Evolutionary conservation across 2,113 vertebrate species (phyloP).

Genomic region (Lophochroa leadbeateri): DNA sequence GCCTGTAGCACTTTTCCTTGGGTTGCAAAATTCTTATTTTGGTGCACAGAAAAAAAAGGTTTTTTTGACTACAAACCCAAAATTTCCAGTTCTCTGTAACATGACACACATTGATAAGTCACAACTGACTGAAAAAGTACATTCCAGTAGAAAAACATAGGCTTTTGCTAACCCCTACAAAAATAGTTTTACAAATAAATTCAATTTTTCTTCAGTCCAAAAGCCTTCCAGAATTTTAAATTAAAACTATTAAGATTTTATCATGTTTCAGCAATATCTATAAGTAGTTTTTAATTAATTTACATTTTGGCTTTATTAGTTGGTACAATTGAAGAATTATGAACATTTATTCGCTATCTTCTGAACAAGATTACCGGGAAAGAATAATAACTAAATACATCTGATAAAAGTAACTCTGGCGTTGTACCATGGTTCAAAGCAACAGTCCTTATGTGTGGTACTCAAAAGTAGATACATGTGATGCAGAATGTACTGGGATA

Average conservation of each 20-base stretch:
- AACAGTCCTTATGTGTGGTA: neutral
- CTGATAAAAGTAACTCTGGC: neutral
- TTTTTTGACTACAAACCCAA: neutral
- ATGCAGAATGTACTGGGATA: neutral
- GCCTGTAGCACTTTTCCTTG: neutral
- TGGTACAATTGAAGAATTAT: neutral
- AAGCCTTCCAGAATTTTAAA: slow-evolving; percentile 8
- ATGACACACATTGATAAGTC: neutral
- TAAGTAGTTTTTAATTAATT: neutral
- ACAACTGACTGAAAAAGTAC: neutral
- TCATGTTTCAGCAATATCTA: neutral
- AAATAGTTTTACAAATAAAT: slow-evolving; percentile 36
- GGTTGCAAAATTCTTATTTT: neutral
- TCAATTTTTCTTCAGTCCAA: neutral
- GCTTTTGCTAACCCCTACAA: neutral
- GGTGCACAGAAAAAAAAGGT: neutral
- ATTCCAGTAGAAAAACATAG: neutral
- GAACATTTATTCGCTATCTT: neutral
- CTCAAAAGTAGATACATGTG: neutral
- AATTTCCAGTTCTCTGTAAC: neutral
- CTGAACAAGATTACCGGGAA: neutral
- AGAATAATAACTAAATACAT: neutral
- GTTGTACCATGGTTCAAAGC: neutral
- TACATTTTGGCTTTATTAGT: neutral
- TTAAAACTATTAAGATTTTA: neutral